Base-by-base conservation (phyloP, 2,797 vertebrate genomes). In the Lepus townsendii region DNA sequence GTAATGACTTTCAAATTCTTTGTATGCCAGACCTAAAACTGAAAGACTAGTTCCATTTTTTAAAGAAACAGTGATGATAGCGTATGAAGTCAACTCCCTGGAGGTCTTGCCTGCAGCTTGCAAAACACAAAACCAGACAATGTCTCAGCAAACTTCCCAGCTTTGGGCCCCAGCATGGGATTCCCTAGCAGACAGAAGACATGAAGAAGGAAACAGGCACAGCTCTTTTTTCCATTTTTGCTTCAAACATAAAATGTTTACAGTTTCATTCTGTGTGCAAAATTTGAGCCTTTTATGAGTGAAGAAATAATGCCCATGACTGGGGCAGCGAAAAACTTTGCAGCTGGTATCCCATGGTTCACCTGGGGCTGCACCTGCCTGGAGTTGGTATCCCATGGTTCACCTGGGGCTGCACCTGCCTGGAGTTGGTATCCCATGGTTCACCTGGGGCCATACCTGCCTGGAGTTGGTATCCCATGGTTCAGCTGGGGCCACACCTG, bases 241-340 rank as follows among this genome's bases (percentile, higher is more conserved):
- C 19, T 35, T 65, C 30, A 35, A 32, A 17, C 52, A 77, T 54
- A 54, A 77, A 77, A 10, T 77, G 17, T 17, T n/a, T 30, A 35
- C 11, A 22, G 10, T 62, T 75, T 30, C 32, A 50, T 69, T 62
- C 38, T 76, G 83, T 62, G 82, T 69, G 52, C 35, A 38, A 68
- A 82, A 87, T 87, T 73, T 27, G 35, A 87, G 24, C 20, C 38
- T 50, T 54, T 76, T n/a, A 42, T 76, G 62, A 78, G 42, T 84
- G 80, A 76, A 35, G 80, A 68, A 80, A 78, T 79, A 75, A 82
- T 94, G 68, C 76, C 26, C 69, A 27, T n/a, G 16, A 87, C 27
- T 69, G 52, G 5, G 3, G 26, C 68, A 71, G 26, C 27, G 35
- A 57, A 83, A 27, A 0, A 0, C 68, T 90, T 86, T 38, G 60